These are phyloP conservation scores for Xenentodon cancila DNA, from an alignment of 2,797 vertebrate genomes.

Conservation along the genomic window DNA sequence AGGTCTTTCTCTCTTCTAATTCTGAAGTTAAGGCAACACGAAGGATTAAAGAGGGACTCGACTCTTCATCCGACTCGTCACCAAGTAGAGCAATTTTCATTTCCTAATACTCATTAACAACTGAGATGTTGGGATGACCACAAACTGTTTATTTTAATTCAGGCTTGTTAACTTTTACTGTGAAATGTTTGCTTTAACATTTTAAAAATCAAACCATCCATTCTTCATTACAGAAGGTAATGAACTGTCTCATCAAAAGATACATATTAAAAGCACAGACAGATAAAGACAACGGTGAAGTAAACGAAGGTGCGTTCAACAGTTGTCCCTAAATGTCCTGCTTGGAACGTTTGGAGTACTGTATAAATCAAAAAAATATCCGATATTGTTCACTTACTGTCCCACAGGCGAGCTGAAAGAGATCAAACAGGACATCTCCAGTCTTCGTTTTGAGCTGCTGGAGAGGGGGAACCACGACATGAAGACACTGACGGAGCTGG, in stretches of 20 bases:
- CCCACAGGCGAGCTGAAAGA: constrained; percentile 92
- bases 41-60: constrained; percentile 81
- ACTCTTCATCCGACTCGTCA: constrained; percentile 84
- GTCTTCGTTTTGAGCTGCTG: constrained; percentile 94
- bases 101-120: not conserved
- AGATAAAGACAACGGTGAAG: constrained; percentile 91
- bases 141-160: too few species aligned
- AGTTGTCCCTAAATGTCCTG: not conserved
- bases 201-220: not conserved
- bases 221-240: constrained; percentile 87
- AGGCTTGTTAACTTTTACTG: not conserved
- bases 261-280: constrained; percentile 79
- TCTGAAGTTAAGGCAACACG: constrained; percentile 83
- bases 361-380: not conserved
- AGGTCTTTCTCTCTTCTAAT: not conserved
- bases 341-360: not conserved
- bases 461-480: constrained; percentile 89
- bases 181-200: not conserved
- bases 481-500: constrained; percentile 87
- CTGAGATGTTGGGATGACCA: not conserved
- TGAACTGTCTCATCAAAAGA: constrained; percentile 90
- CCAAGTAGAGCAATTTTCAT: constrained; percentile 83
- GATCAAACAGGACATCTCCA: constrained; percentile 97
- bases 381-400: not conserved
- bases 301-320: constrained; percentile 89